Conservation (phyloP, 2,113 vertebrate species). For the Galemys pyrenaicus region DNA sequence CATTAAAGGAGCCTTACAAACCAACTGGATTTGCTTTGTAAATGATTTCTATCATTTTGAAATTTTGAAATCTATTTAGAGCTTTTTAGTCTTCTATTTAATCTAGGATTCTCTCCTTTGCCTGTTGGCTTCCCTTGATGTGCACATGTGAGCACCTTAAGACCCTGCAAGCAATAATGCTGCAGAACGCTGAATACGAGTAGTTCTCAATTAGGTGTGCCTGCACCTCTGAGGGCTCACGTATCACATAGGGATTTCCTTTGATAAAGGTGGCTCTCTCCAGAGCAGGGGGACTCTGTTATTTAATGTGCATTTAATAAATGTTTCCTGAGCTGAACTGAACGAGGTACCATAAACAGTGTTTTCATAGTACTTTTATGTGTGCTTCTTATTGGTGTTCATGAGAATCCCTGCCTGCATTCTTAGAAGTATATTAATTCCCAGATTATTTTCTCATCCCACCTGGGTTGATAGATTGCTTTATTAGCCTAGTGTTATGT, state of each 20-base stretch:
- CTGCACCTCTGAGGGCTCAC: accelerated
- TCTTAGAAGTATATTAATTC: neutral
- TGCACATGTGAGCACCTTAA: neutral
- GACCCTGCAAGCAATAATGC: neutral
- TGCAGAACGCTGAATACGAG: neutral
- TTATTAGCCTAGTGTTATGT: neutral
- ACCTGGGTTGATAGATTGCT: neutral
- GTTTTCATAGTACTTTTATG: neutral
- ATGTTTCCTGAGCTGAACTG: neutral
- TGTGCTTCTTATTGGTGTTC: neutral
- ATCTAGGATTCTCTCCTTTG: neutral
- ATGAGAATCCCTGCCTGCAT: neutral
- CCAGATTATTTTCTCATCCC: neutral
- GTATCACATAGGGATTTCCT: neutral
- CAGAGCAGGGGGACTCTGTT: neutral
- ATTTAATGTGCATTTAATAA: neutral
- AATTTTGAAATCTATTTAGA: neutral
- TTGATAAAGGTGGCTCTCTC: neutral
- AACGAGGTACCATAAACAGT: neutral
- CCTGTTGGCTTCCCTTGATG: neutral
- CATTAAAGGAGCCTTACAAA: neutral
- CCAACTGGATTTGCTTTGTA: neutral
- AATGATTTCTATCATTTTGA: neutral
- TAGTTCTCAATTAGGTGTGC: neutral
- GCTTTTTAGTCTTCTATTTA: neutral